Conservation (phyloP, 1,140 invertebrate genomes). For the Paraescarpia echinospica region DNA sequence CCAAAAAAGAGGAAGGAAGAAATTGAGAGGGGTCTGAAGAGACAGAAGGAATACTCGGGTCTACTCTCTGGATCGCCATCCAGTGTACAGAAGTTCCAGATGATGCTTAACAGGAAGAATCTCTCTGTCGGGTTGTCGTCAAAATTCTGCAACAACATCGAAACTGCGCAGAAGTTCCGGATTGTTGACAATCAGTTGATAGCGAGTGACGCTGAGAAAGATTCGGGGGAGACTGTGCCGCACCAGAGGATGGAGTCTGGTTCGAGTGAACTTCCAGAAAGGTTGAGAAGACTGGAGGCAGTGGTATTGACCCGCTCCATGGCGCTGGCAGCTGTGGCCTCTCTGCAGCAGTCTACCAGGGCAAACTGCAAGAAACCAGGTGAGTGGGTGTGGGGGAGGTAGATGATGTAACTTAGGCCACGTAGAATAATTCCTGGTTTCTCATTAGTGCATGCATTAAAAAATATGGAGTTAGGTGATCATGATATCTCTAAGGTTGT, state of each 20-base stretch:
- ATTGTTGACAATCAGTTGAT: not conserved
- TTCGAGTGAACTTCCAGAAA: not conserved
- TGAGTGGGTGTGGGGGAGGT: not conserved
- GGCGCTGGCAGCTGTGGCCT: not conserved
- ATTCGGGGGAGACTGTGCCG: not conserved
- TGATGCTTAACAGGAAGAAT: not conserved
- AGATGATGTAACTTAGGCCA: too few relatives aligned
- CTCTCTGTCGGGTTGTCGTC: not conserved
- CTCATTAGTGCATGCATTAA: too few relatives aligned
- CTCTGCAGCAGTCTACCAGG: not conserved
- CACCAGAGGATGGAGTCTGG: not conserved
- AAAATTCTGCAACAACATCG: not conserved
- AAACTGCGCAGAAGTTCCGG: not conserved
- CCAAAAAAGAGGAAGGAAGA: not conserved
- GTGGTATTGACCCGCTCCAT: not conserved
- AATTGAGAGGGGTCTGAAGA: not conserved
- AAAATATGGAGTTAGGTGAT: too few relatives aligned
- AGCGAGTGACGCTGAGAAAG: not conserved
- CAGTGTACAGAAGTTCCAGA: not conserved
- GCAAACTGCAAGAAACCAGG: not conserved
- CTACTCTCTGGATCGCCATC: not conserved
- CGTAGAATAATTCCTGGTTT: too few relatives aligned
- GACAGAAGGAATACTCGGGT: not conserved
- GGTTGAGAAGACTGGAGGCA: not conserved
- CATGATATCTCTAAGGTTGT: too few relatives aligned